phyloP scores from a whole-genome alignment of 2,113 vertebrate genomes.

The Lagenorhynchus albirostris region DNA sequence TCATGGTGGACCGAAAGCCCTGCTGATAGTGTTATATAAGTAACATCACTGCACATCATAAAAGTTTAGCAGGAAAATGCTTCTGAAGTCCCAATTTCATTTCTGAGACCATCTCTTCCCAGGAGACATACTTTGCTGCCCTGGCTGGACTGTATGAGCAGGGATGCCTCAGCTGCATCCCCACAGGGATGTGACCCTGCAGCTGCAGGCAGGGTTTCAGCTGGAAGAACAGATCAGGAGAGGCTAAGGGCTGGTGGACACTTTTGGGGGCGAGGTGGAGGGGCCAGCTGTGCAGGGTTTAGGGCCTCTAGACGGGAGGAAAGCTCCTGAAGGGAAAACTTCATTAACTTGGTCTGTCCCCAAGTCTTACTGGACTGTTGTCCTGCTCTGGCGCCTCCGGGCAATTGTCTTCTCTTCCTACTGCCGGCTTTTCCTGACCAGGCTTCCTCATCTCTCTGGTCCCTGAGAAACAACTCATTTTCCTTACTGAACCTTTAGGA shows the following conservation, averaged over 20 bases:
- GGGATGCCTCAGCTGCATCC: background rate
- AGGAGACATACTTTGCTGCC: background rate
- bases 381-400: background rate
- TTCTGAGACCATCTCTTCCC: background rate
- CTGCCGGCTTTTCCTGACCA: background rate
- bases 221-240: background rate
- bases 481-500: background rate
- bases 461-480: background rate
- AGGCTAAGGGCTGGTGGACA: background rate
- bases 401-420: background rate
- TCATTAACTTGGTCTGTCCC: too few relatives aligned
- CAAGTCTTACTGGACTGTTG: background rate
- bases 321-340: background rate
- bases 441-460: background rate
- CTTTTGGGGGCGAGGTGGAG: background rate
- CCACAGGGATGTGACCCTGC: background rate
- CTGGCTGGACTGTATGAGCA: too few relatives aligned
- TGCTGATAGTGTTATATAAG: background rate
- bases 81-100: background rate
- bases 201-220: background rate
- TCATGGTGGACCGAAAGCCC: background rate
- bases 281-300: background rate
- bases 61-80: background rate
- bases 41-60: rapidly evolving
- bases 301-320: background rate